A percentile compares a stretch with the other conserved stretches of the same genome.
These are phyloP conservation scores for Cossypha heuglini DNA, from an alignment of 2,797 vertebrate species.

Conservation along the genomic window DNA sequence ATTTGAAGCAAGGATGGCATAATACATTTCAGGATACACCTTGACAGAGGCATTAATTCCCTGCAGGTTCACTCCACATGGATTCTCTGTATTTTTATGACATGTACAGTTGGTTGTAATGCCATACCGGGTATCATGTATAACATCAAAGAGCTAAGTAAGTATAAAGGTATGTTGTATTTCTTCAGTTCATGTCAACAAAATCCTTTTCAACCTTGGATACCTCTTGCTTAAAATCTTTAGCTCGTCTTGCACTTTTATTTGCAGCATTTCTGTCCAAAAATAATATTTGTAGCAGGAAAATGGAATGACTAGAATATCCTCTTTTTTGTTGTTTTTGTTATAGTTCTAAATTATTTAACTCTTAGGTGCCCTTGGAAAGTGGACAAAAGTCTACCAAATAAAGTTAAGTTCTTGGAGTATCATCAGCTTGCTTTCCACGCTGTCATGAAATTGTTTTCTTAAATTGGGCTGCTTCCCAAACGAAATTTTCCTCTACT, in stretches of 20 bases:
- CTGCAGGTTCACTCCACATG: background rate
- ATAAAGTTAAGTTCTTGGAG: constrained; percentile 27
- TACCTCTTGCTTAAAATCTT: background rate
- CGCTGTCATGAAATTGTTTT: constrained; percentile 29
- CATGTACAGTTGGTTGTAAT: background rate
- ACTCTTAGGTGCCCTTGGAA: background rate
- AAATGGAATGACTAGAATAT: background rate
- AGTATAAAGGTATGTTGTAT: background rate
- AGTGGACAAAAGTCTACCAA: background rate
- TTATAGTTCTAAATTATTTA: background rate
- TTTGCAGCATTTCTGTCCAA: constrained; percentile 26
- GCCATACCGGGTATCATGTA: background rate
- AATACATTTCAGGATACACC: background rate
- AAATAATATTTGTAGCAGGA: constrained; percentile 2
- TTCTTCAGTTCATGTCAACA: background rate
- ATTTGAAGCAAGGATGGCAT: background rate
- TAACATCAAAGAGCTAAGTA: constrained; percentile 22
- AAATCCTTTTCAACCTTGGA: background rate
- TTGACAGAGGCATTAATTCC: constrained; percentile 22
- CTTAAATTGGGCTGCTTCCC: constrained; percentile 7
- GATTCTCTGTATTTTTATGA: constrained; percentile 6
- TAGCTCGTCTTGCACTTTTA: background rate
- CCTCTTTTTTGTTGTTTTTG: background rate
- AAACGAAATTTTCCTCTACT: background rate
- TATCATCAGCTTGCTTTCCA: background rate